Evolutionary conservation across 2,797 vertebrate genomes (phyloP).

Genomic region (Etheostoma nigrum): DNA sequence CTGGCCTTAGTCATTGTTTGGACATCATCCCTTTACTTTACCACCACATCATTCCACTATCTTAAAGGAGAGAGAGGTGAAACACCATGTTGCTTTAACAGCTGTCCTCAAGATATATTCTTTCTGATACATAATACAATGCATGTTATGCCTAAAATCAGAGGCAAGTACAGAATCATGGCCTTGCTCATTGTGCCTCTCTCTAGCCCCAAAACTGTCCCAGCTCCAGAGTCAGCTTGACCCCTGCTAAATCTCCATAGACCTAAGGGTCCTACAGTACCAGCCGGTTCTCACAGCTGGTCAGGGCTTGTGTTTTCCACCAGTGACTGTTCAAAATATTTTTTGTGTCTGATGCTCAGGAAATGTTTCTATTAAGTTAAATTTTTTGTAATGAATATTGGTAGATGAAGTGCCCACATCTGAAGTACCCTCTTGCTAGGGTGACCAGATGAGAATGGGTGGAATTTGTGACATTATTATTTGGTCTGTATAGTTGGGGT

Average conservation of each 20-base stretch:
- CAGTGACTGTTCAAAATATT: background rate
- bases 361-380: background rate
- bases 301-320: constrained; percentile 8
- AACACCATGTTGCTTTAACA: constrained; percentile 28
- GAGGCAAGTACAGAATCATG: constrained; percentile 6
- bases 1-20: constrained; percentile 15
- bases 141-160: constrained; percentile 17
- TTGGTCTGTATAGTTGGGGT: no score
- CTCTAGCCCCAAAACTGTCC: constrained; percentile 10
- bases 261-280: constrained; percentile 22
- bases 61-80: constrained; percentile 10
- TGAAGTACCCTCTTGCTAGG: background rate
- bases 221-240: constrained; percentile 6
- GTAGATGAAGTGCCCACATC: background rate
- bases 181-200: constrained; percentile 16
- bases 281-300: constrained; percentile 37
- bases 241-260: constrained; percentile 21
- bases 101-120: constrained; percentile 21
- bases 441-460: no score
- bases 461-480: no score
- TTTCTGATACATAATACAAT: constrained; percentile 5
- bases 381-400: background rate
- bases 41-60: background rate
- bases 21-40: background rate
- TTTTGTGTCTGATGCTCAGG: background rate